A percentile compares a stretch with the other conserved stretches of the same genome.
Conservation (phyloP, 2,797 vertebrate species). For the Myotis pilosus region DNA sequence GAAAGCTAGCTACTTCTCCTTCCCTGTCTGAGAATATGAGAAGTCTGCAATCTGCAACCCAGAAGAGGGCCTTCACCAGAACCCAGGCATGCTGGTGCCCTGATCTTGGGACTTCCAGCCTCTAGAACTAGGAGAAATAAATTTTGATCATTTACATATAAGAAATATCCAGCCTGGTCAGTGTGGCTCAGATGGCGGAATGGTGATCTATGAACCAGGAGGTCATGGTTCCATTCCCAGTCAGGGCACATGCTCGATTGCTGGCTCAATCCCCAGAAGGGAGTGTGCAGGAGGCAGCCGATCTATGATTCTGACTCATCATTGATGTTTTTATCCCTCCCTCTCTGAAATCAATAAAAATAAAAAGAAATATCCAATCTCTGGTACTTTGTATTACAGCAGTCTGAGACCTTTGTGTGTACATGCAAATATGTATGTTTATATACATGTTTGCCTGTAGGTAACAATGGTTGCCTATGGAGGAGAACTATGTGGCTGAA, state of each 20-base stretch:
- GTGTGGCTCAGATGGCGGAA: too few relatives aligned
- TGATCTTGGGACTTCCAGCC: not conserved
- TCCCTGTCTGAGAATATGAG: not conserved
- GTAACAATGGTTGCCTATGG: not conserved
- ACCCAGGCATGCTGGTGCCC: not conserved
- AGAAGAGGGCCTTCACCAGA: not conserved
- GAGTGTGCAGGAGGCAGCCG: too few relatives aligned
- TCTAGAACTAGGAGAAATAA: not conserved
- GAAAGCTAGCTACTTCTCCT: not conserved
- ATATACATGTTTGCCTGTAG: not conserved
- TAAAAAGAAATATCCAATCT: not conserved
- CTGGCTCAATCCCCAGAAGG: too few relatives aligned
- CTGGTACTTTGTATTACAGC: not conserved
- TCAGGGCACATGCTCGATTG: too few relatives aligned
- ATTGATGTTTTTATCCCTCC: too few relatives aligned
- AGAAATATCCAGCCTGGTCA: not conserved
- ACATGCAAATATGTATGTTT: not conserved
- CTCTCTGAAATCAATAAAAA: too few relatives aligned
- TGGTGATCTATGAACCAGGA: too few relatives aligned
- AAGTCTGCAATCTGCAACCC: not conserved
- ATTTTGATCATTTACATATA: not conserved
- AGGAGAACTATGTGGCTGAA: not conserved
- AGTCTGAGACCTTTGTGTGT: not conserved
- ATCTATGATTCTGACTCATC: too few relatives aligned
- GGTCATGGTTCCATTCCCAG: too few relatives aligned